phyloP scores from a whole-genome alignment of 2,888 invertebrate species.

The Rhynchonema sp. region DNA sequence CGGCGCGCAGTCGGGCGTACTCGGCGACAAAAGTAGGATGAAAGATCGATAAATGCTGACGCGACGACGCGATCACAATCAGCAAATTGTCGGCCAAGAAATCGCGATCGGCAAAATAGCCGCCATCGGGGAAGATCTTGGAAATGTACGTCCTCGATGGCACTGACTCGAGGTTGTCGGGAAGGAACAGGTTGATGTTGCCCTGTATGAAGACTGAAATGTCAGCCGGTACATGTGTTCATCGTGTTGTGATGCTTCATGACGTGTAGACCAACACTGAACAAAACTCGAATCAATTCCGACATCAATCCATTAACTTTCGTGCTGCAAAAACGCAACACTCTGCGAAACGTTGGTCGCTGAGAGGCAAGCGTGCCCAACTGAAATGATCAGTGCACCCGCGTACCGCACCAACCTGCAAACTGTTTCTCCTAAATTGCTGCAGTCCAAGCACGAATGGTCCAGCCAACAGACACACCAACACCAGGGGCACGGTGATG shows the following conservation, averaged over 20 bases:
- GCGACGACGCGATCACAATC: conserved; percentile 55
- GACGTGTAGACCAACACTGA: too few relatives aligned
- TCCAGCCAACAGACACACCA: neutral
- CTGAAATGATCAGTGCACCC: too few relatives aligned
- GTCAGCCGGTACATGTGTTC: too few relatives aligned
- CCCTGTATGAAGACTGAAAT: too few relatives aligned
- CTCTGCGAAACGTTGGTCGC: too few relatives aligned
- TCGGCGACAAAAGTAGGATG: conserved; percentile 34
- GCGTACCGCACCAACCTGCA: too few relatives aligned
- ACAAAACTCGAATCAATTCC: too few relatives aligned
- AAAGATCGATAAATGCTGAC: conserved; percentile 36
- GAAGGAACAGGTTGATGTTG: neutral
- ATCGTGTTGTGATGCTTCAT: too few relatives aligned
- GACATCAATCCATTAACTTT: too few relatives aligned
- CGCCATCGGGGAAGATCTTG: conserved; percentile 60
- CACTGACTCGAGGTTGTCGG: neutral
- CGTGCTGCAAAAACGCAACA: too few relatives aligned
- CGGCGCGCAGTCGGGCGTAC: neutral
- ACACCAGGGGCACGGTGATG: neutral
- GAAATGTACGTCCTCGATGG: conserved; percentile 39
- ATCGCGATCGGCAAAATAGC: conserved; percentile 61
- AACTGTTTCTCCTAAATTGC: neutral
- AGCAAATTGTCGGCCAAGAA: conserved; percentile 59
- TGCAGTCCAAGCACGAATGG: neutral
- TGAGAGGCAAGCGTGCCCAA: too few relatives aligned